These are phyloP conservation scores for Octonoba sinensis DNA, from an alignment of 2,888 invertebrate species.

Conservation along the genomic window DNA sequence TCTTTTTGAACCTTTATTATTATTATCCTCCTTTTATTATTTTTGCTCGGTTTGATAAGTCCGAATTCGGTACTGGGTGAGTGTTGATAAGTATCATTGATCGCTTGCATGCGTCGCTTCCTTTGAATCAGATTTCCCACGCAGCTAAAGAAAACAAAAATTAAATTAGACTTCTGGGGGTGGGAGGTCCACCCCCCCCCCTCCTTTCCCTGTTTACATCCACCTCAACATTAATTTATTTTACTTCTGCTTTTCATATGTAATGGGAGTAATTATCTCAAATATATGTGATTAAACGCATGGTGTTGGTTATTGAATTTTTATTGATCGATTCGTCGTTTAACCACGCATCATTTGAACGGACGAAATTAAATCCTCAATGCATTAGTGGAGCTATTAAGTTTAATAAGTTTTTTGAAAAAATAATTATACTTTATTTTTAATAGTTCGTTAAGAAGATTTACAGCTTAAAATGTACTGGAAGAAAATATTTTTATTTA, in stretches of 20 bases:
- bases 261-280: too few species aligned
- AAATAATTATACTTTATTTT: too few species aligned
- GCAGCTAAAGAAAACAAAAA: conserved; percentile 13
- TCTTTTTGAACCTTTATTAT: conserved; percentile 24
- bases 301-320: too few species aligned
- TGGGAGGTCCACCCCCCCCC: neutral
- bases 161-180: neutral
- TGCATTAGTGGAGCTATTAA: too few species aligned
- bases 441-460: too few species aligned
- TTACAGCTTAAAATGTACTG: too few species aligned
- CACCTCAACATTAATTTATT: neutral
- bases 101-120: conserved; percentile 47
- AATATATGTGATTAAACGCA: too few species aligned
- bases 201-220: neutral
- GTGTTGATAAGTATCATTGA: conserved; percentile 57
- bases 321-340: too few species aligned
- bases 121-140: conserved; percentile 47
- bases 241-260: neutral
- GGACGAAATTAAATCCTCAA: too few species aligned
- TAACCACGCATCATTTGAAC: too few species aligned
- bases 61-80: conserved; percentile 38
- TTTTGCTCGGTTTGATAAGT: conserved; percentile 38
- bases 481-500: too few species aligned
- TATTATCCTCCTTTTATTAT: conserved; percentile 8
- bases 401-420: too few species aligned